Base-by-base conservation (phyloP, 2,797 vertebrate genomes). In the Brachyrhaphis roseni region DNA sequence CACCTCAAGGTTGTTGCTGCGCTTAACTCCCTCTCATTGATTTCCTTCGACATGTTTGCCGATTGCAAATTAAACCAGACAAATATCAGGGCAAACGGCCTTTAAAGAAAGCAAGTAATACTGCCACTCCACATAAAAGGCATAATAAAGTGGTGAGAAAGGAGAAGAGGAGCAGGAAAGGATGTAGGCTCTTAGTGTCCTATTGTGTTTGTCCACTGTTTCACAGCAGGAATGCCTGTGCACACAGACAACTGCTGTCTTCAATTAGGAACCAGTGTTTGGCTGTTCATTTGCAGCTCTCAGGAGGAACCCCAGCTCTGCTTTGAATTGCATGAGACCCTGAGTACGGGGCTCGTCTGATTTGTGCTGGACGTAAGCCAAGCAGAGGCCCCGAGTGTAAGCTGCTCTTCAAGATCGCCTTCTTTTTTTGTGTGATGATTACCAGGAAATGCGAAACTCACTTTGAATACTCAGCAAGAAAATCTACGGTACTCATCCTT, bases 241-340 rank as follows among this genome's bases (percentile, higher is more conserved):
- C 88, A 87, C 84, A 88, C 88, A 88, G 77, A 86, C 85, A 85
- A 90, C 73, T 82, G 88, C 87, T 84, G 87, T 87, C 88, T 91
- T 91, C 82, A 92, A 91, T 93, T 91, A 92, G 85, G 76, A 92
- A 87, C 83, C 92, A 91, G 87, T 93, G 88, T 93, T 91, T 92
- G 88, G 80, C 84, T 85, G 82, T 89, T 92, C 85, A 84, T 88
- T 91, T 88, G 86, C 83, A 71, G 85, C 88, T 89, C 89, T 77
- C 92, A 90, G 91, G 86, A 43, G 90, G 90, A 80, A 84, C n/a
- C 84, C 78, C 85, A 75, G 80, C 82, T 85, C 86, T 8, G 55
- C 77, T 90, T 89, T 80, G 68, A 81, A 85, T 86, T 87, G 84
- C 76, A 81, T 77, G 82, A 86, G 77, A 84, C 84, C 78, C 41